Conservation (phyloP, 2,888 invertebrate genomes). For the Xestia c-nigrum region DNA sequence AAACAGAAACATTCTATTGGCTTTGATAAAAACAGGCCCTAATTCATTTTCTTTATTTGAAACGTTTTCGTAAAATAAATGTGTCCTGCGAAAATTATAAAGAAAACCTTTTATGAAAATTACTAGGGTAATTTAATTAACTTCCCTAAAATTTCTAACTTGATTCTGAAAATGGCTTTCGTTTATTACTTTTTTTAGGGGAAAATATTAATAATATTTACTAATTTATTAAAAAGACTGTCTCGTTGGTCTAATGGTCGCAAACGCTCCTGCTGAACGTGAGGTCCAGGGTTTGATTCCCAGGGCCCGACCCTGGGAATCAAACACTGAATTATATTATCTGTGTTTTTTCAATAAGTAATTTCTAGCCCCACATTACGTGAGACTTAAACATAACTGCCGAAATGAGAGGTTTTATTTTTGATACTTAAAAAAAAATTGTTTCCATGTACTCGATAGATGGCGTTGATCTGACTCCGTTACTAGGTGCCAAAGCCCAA, state of each 20-base stretch:
- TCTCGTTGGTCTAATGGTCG: background rate
- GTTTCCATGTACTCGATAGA: too few relatives aligned
- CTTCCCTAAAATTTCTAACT: conserved; percentile 1
- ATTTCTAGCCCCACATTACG: background rate
- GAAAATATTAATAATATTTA: conserved; percentile 12
- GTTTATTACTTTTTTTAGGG: background rate
- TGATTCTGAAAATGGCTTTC: conserved; percentile 23
- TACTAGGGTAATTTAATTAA: conserved; percentile 30
- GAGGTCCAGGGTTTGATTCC: background rate
- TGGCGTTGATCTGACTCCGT: too few relatives aligned
- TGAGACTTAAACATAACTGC: background rate
- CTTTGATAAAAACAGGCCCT: background rate
- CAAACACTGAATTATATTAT: background rate
- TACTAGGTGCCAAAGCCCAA: too few relatives aligned
- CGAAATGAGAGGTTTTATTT: too few relatives aligned
- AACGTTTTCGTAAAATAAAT: background rate
- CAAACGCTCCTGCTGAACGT: background rate
- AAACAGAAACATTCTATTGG: background rate
- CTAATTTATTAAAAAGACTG: background rate
- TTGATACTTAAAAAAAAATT: too few relatives aligned
- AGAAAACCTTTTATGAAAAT: conserved; percentile 31
- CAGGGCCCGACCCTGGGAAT: too few relatives aligned
- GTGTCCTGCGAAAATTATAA: background rate
- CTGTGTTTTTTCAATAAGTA: background rate
- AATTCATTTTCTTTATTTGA: conserved; percentile 4